Conservation (phyloP, 2,888 invertebrate genomes). For the Agrypnus murinus region DNA sequence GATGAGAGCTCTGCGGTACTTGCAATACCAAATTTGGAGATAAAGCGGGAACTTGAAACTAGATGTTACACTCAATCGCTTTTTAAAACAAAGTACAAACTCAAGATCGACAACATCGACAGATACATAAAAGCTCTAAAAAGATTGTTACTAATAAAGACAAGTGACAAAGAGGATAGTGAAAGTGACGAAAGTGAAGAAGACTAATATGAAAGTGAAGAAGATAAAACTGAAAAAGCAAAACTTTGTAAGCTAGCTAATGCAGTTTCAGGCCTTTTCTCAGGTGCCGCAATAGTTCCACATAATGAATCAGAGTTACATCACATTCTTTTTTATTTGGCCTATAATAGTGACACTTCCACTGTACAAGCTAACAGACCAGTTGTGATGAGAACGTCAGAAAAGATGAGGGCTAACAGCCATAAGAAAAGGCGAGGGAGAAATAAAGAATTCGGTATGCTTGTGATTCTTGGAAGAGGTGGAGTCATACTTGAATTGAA, state of each 20-base stretch:
- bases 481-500: no score
- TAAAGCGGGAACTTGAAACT: neutral
- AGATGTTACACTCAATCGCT: neutral
- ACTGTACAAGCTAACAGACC: neutral
- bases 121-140: neutral
- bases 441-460: neutral
- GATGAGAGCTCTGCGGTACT: neutral
- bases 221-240: constrained; percentile 6
- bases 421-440: neutral
- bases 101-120: neutral
- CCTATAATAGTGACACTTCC: neutral
- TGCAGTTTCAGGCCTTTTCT: constrained; percentile 1
- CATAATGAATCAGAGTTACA: constrained; percentile 3
- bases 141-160: neutral
- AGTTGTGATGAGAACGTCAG: neutral
- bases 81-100: neutral
- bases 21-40: neutral
- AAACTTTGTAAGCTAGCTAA: neutral
- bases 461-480: constrained; percentile 1
- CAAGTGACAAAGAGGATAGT: neutral
- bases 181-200: no score
- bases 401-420: no score
- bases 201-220: no score
- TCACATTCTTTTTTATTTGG: neutral
- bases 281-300: constrained; percentile 5